Evolutionary conservation across 2,113 vertebrate species (phyloP), one percentile per base, ranked within the genome.

Genomic region (Scortum barcoo): DNA sequence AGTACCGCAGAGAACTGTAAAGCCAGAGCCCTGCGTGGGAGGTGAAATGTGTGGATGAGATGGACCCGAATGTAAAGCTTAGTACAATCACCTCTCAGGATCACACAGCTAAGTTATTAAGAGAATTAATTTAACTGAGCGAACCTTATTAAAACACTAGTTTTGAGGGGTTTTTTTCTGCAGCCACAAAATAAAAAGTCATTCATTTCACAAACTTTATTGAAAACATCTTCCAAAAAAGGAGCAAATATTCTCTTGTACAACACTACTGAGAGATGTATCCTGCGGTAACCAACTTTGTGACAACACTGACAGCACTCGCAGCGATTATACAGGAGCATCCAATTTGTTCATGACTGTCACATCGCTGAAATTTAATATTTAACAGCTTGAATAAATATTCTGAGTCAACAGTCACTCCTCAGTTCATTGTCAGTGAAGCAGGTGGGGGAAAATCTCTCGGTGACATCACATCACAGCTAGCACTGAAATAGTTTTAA

Each of bases 41-140:
- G 65, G 73, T 77, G 72, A 85, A 81, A 72, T 56, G 71, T 86
- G 73, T 50, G 57, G 46, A 78, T 89, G 76, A 78, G 76, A 84
- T 17, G 30, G 40, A 70, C 50, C 61, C 24, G 38, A 72, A 72
- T 69, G 30, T 36, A 42, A 24, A 73, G 61, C 9, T 14, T 68
- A 71, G 73, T 62, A 26, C 26, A 46, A 33, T 81, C 48, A 66
- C 65, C 46, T 66, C 75, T 82, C 5, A 38, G 30, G 78, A 72
- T 81, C 10, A 24, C 12, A 56, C 62, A 14, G 22, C 67, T 46
- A 56, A 42, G 54, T 71, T 44, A 82, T 30, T 69, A 62, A 40
- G 30, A 42, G 44, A 72, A 62, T 48, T 54, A 0, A 63, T 77
- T 62, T 24, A 42, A 74, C 61, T 38, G 19, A 61, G 53, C 1